Evolutionary conservation across 2,797 vertebrate species (phyloP), one percentile per base, ranked within the genome.

Genomic region (Tragelaphus eurycerus): DNA sequence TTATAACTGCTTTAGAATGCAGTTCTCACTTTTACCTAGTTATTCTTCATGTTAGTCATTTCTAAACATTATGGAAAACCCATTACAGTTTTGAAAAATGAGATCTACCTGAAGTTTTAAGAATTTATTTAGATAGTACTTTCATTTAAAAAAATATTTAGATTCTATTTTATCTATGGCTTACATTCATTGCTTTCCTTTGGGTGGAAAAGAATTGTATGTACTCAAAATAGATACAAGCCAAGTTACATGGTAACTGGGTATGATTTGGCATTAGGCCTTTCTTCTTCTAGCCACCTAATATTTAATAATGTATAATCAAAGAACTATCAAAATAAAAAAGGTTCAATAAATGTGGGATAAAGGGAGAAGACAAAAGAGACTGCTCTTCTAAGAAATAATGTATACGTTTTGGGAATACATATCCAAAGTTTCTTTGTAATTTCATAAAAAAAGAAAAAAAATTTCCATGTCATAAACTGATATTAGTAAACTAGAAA

Each of bases 281-380:
- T 5, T 55, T 96, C 86, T 89, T 89, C 78, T 93, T 89, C 52
- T 92, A 76, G 43, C 9, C 60, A 15, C 31, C 27, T 93, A 43
- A 52, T n/a, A 59, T 25, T n/a, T 92, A 23, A 50, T 43, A n/a
- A 34, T 94, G 13, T 31, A 50, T 60, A 81, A 81, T 67, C 21
- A 82, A 23, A 97, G 43, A 92, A 85, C 71, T 71, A 67, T 52
- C 57, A 52, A 95, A 93, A 76, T 88, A 62, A 57, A 90, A 97
- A 91, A 85, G 7, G 60, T 43, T 57, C 78, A 78, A 48, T 25
- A 78, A 57, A 82, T 74, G 54, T 92, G 52, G 21, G 21, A 43
- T 64, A 21, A 90, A 94, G 29, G 25, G 95, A 94, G 19, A 78
- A 14, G 21, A 48, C 19, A 93, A 93, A 92, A 67, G 43, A 46